A percentile compares a stretch with the other conserved stretches of the same genome.
phyloP scores from a whole-genome alignment of 1,140 invertebrate genomes.

The Aphis gossypii region DNA sequence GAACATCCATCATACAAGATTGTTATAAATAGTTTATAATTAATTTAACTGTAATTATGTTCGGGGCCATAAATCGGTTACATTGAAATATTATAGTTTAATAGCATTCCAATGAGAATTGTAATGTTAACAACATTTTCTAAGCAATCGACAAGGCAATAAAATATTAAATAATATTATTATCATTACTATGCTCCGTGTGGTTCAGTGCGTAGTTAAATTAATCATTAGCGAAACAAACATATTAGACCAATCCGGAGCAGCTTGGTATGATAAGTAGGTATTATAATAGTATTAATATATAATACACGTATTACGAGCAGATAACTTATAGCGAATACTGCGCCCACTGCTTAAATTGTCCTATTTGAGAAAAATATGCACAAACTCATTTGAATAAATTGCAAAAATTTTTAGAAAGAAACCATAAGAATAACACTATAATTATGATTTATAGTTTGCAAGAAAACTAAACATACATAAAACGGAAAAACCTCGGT shows the following conservation, averaged over 20 bases:
- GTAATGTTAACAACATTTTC: neutral
- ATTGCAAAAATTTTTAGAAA: neutral
- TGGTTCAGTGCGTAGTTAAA: neutral
- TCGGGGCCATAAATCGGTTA: neutral
- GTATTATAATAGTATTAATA: neutral
- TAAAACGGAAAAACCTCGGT: no score
- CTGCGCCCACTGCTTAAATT: neutral
- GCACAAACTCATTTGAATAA: neutral
- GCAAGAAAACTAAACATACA: no score
- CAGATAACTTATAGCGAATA: neutral
- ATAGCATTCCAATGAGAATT: conserved; percentile 9
- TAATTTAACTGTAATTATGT: neutral
- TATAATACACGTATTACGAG: neutral
- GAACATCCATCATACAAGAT: neutral
- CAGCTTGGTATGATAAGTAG: neutral
- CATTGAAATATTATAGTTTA: neutral
- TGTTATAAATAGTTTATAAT: neutral
- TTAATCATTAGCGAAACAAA: neutral
- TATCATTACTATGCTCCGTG: neutral
- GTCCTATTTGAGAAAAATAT: neutral
- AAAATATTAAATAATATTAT: neutral
- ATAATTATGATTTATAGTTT: no score
- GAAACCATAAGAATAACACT: neutral
- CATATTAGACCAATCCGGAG: neutral
- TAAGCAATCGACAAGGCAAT: neutral